Evolutionary conservation across 2,113 vertebrate genomes (phyloP).

Genomic region (Malurus cyaneus): DNA sequence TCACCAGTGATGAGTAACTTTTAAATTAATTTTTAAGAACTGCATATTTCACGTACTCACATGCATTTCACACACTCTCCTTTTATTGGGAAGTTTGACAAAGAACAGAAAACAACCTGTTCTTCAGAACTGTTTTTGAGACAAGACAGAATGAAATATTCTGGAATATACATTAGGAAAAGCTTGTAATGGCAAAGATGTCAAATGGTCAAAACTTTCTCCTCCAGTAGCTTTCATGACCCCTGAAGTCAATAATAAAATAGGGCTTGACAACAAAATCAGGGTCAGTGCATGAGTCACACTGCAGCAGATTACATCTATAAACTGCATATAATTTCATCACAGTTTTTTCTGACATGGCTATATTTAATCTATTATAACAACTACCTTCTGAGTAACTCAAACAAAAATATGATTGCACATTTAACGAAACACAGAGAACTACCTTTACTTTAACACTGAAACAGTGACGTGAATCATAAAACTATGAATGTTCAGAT

Average conservation of each 20-base stretch:
- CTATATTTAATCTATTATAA: not conserved
- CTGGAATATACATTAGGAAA: not conserved
- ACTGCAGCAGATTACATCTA: rapidly evolving
- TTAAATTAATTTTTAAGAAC: not conserved
- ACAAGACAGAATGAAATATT: not conserved
- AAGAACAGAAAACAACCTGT: not conserved
- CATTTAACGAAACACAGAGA: not conserved
- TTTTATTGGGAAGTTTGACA: not conserved
- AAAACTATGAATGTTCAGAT: not conserved
- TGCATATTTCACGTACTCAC: not conserved
- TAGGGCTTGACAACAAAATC: not conserved
- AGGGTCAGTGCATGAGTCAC: not conserved
- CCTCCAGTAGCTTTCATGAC: not conserved
- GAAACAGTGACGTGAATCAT: not conserved
- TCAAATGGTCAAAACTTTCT: not conserved
- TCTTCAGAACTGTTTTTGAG: not conserved
- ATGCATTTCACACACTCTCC: not conserved
- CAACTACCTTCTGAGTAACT: not conserved
- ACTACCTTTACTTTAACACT: not conserved
- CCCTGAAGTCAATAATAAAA: not conserved
- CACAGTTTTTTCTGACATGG: not conserved
- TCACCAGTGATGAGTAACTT: not conserved
- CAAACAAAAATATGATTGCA: not conserved
- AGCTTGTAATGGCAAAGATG: not conserved
- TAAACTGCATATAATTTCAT: not conserved